A percentile compares a stretch with the other conserved stretches of the same genome.
Conservation (phyloP, 2,113 vertebrate genomes). For the Nothoprocta perdicaria region DNA sequence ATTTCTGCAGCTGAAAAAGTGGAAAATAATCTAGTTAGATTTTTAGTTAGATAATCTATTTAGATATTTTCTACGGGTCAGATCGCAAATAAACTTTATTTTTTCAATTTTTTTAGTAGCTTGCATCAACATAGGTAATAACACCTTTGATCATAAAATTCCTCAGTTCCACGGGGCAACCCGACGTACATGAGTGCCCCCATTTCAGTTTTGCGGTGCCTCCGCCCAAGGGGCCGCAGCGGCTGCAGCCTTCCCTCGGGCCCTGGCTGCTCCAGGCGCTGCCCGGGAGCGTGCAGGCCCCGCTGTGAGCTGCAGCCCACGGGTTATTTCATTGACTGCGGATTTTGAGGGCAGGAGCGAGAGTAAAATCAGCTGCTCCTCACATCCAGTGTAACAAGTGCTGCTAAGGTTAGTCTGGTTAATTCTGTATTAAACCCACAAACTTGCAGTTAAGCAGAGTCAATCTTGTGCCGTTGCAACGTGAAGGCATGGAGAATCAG, state of each 20-base stretch:
- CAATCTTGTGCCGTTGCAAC: neutral
- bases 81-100: neutral
- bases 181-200: too few species aligned
- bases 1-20: neutral
- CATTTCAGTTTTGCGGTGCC: rapidly evolving
- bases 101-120: neutral
- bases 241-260: neutral
- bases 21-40: neutral
- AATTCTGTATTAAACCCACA: neutral
- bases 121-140: neutral
- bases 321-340: neutral
- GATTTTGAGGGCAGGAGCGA: neutral
- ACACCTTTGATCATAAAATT: neutral
- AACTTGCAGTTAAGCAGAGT: neutral
- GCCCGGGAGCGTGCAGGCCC: neutral
- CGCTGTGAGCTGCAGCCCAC: neutral
- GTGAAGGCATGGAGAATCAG: neutral
- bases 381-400: neutral
- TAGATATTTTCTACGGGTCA: too few species aligned
- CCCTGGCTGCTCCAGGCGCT: neutral
- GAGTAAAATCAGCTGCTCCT: neutral
- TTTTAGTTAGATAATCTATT: too few species aligned
- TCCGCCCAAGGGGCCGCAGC: neutral
- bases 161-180: neutral
- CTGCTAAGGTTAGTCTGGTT: neutral